Evolutionary conservation across 1,140 invertebrate genomes (phyloP).

Genomic region (Glossosoma conforme): DNA sequence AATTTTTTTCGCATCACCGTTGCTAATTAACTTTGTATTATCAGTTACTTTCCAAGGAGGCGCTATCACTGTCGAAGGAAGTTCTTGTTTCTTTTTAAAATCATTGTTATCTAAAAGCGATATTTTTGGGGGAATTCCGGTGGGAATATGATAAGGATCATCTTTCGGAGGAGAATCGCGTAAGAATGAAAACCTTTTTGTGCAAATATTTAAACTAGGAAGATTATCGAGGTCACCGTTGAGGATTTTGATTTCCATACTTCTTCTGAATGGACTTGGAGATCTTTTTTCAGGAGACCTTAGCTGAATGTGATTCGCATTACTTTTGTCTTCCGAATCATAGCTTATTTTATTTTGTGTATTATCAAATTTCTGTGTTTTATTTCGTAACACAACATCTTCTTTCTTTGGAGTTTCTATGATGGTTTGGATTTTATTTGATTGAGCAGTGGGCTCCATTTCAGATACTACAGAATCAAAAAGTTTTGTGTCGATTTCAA

Average conservation of each 20-base stretch:
- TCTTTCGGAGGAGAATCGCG: conserved; percentile 17
- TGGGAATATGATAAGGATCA: conserved; percentile 20
- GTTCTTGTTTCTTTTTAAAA: neutral
- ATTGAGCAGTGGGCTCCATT: too few relatives aligned
- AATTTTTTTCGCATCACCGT: too few relatives aligned
- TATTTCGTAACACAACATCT: too few relatives aligned
- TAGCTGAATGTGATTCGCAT: too few relatives aligned
- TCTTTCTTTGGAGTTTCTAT: too few relatives aligned
- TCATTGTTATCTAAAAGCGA: conserved; percentile 18
- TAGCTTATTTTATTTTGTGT: too few relatives aligned
- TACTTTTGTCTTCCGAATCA: neutral
- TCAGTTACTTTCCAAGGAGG: conserved; percentile 14
- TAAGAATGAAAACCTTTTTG: conserved; percentile 30
- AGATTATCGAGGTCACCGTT: conserved; percentile 26
- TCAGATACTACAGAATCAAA: conserved; percentile 14
- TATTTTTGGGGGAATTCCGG: conserved; percentile 26
- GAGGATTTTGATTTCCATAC: conserved; percentile 24
- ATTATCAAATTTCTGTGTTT: too few relatives aligned
- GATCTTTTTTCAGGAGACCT: too few relatives aligned
- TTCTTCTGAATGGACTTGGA: too few relatives aligned
- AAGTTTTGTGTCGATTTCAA: conserved; percentile 12
- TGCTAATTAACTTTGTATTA: neutral
- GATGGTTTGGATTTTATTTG: too few relatives aligned
- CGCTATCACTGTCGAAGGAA: conserved; percentile 8
- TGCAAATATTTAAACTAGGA: conserved; percentile 25